Conservation (phyloP, 2,797 vertebrate genomes). For the Synanceia verrucosa region DNA sequence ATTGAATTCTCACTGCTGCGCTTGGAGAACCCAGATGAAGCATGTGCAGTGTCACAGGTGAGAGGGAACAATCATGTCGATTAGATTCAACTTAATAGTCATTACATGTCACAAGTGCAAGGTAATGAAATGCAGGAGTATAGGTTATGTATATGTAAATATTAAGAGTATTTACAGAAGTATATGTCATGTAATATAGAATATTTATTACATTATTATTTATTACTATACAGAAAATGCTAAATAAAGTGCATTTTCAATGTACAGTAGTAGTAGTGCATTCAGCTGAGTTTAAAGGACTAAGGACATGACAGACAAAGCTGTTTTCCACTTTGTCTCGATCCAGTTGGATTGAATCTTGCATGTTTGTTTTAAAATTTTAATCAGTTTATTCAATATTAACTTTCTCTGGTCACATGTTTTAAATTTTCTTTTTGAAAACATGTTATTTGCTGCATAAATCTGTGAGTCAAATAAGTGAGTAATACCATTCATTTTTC, state of each 20-base stretch:
- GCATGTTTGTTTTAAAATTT: neutral
- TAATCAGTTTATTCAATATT: neutral
- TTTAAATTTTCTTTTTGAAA: neutral
- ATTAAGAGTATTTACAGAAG: no score
- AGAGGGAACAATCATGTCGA: no score
- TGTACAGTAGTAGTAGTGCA: neutral
- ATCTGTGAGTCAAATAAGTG: neutral
- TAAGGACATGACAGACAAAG: neutral
- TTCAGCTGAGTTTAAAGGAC: neutral
- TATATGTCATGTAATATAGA: no score
- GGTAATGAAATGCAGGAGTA: no score
- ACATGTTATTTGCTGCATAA: neutral
- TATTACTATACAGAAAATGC: no score
- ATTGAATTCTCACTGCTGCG: conserved; percentile 97
- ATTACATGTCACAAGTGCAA: no score
- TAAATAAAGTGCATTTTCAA: neutral
- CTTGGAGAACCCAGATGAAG: conserved; percentile 97
- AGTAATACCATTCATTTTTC: neutral
- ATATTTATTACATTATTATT: no score
- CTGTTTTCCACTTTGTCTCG: neutral
- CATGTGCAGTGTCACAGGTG: conserved; percentile 99
- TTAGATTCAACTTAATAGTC: no score
- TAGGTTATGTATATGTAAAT: no score
- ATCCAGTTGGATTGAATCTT: neutral
- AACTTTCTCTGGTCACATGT: neutral